phyloP scores from a whole-genome alignment of 2,113 vertebrate species.

The Egretta garzetta region DNA sequence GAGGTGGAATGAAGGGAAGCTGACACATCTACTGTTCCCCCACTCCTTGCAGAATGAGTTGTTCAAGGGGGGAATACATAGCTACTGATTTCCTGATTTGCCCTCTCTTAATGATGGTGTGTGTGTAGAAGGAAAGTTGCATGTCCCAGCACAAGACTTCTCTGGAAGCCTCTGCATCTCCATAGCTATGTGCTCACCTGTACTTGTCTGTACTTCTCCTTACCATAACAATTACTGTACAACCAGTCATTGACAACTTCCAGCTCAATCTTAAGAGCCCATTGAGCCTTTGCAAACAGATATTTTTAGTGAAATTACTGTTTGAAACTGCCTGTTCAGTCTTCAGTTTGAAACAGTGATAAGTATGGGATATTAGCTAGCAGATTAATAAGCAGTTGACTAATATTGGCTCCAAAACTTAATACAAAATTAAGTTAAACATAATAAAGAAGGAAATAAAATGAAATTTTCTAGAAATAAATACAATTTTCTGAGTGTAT shows the following conservation, averaged over 20 bases:
- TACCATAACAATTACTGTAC: not conserved
- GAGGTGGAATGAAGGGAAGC: not conserved
- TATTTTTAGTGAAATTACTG: not conserved
- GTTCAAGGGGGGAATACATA: not conserved
- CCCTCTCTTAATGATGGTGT: not conserved
- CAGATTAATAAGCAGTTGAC: not conserved
- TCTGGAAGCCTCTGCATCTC: not conserved
- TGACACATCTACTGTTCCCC: not conserved
- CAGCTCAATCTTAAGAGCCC: not conserved
- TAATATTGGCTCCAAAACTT: not conserved
- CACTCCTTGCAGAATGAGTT: not conserved
- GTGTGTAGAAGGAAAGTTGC: not conserved
- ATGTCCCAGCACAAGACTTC: fast-evolving
- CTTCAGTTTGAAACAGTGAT: not conserved
- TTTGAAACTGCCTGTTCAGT: not conserved
- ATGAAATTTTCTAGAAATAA: not conserved
- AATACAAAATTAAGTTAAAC: not conserved
- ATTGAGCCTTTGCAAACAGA: not conserved
- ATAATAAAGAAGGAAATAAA: not conserved
- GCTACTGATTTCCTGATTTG: not conserved
- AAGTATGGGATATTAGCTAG: not conserved
- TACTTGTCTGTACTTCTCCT: not conserved
- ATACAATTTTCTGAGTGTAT: not conserved
- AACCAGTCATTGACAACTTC: not conserved
- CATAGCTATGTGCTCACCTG: not conserved